Base-by-base conservation (phyloP, 2,797 vertebrate genomes). In the Poeciliopsis presidionis region DNA sequence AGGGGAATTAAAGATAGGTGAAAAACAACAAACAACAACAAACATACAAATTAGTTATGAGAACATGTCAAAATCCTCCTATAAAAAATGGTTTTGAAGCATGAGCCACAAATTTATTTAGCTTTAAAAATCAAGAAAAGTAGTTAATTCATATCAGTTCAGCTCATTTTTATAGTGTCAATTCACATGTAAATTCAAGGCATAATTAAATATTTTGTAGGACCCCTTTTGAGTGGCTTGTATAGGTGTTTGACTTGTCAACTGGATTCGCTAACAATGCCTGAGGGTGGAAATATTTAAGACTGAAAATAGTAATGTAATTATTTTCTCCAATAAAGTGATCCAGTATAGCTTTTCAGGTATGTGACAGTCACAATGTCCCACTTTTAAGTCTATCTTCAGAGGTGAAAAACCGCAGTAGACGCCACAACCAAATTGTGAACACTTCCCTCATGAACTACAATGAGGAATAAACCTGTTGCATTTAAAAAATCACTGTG, bases 341-440 rank as follows among this genome's bases (percentile, higher is more conserved):
- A 43, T 74, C n/a, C 14, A 59, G 51, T 43, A 22, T 51, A 74
- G 51, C 7, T 28, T 43, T 28, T 18, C 18, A 41, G 30, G 28
- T 67, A 46, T n/a, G 41, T 2, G 41, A 55, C n/a, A 67, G 3
- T 0, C 18, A 43, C 22, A n/a, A 25, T 43, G 33, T 46, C 33
- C 53, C 16, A 36, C 45, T 80, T 73, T 41, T 75, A 57, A 43
- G n/a, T 33, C 3, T 30, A 7, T 71, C 22, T 4, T 51, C 30
- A 47, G 7, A 67, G 61, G 18, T 7, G 39, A 84, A 77, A 30
- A 71, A 47, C 65, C 70, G 30, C 22, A 73, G 28, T 16, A 55
- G 47, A 71, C 18, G 36, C 39, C 18, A 16, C 36, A 77, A n/a
- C 14, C 33, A 81, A 81, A 81, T 47, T 47, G 25, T 67, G 7